Percentiles rank a stretch among this genome's conserved stretches.
phyloP scores from a whole-genome alignment of 2,113 vertebrate species.

The Cyphomyrus plagiostoma region DNA sequence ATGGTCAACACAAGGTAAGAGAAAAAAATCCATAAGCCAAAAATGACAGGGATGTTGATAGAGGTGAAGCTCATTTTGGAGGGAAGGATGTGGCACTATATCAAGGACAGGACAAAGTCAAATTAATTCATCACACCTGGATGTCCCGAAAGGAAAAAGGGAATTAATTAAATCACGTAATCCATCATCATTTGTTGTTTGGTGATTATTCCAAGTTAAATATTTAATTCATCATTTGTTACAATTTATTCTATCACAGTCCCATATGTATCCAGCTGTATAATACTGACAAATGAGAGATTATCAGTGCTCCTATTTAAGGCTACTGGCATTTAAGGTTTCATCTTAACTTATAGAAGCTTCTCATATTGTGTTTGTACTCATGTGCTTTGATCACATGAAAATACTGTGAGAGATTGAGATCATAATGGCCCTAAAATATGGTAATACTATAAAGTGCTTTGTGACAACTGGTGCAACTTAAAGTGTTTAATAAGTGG shows the following conservation, averaged over 20 bases:
- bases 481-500: neutral
- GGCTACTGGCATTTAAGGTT: neutral
- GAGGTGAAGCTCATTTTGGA: neutral
- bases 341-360: neutral
- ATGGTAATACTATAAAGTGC: neutral
- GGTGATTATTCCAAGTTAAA: neutral
- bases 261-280: constrained; percentile 6
- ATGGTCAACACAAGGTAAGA: neutral
- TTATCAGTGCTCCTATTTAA: neutral
- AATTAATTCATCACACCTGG: neutral
- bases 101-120: neutral
- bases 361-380: neutral
- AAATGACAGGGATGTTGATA: neutral
- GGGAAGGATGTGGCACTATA: neutral
- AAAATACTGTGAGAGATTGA: neutral
- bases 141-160: neutral
- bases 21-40: neutral
- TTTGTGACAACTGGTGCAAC: neutral
- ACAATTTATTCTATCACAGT: constrained; percentile 5
- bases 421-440: neutral
- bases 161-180: constrained; percentile 10
- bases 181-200: constrained; percentile 13
- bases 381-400: neutral
- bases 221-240: constrained; percentile 1
- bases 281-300: neutral